Evolutionary conservation across 1,140 invertebrate species (phyloP), one percentile per base, ranked within the genome.

Genomic region (Tigriopus japonicus): DNA sequence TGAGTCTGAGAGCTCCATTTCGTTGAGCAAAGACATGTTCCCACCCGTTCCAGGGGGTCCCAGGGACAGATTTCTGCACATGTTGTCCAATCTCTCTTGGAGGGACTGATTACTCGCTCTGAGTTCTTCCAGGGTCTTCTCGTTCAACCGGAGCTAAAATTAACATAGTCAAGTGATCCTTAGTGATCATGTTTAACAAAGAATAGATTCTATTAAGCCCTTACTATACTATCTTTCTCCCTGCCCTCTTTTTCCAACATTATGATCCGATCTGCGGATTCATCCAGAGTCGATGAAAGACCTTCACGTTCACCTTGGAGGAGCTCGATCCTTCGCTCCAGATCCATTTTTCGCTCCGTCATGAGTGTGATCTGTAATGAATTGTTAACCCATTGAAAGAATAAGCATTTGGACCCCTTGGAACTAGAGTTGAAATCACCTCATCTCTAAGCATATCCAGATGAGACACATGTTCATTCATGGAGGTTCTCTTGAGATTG

Each of bases 371-470:
- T 80, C 81, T 84, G 66, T 14, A 42, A 40, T n/a, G 52, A 52
- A 63, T 62, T 15, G 19, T 19, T 2, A 40, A 52, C 12, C n/a
- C 42, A 41, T 10, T 40, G 1, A 53, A 28, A 55, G 15, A 45
- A 15, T 21, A 42, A 1, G 23, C 43, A 10, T 13, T 41, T 63
- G 40, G 7, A 59, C 2, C n/a, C 15, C 1, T 14, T 15, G 14
- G 24, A 43, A 42, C 28, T 21, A n/a, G 42, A 49, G 52, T 52
- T 49, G 60, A 68, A 64, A 65, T 66, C 71, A 84, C 81, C 76
- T 94, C 89, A 69, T 89, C 85, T 69, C 84, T 79, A 9, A 94
- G 78, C 24, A 87, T 81, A 68, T 91, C 86, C 63, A 93, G 72
- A 70, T 88, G 90, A 68, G 81, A 85, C 58, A 90, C 82, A 69